Conservation (phyloP, 1,140 invertebrate species). For the Lepidotrigona ventralis region DNA sequence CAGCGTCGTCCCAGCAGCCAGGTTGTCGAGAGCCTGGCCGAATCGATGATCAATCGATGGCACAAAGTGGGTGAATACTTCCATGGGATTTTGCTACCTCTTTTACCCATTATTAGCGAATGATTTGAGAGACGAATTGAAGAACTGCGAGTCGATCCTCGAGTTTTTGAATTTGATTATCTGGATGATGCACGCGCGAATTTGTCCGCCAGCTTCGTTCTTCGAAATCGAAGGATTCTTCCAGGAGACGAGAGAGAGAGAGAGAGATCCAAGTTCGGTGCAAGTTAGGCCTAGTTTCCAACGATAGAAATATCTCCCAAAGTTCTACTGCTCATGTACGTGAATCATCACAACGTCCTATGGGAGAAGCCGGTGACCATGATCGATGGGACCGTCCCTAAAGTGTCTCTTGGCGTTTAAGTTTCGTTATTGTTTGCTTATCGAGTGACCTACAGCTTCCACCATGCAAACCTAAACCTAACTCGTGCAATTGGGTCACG, state of each 20-base stretch:
- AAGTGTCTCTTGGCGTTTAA: background rate
- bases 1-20: background rate
- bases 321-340: background rate
- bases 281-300: background rate
- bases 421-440: background rate
- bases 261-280: background rate
- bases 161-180: too few relatives aligned
- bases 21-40: background rate
- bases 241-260: too few relatives aligned
- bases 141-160: too few relatives aligned
- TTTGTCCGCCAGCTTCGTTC: too few relatives aligned
- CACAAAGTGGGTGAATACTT: background rate
- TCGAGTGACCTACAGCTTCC: background rate
- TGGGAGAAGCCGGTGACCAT: background rate
- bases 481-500: background rate
- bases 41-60: background rate
- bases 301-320: background rate
- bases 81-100: too few relatives aligned
- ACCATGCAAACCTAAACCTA: background rate
- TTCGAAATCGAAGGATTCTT: too few relatives aligned
- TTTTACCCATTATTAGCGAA: too few relatives aligned
- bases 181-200: too few relatives aligned
- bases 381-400: background rate
- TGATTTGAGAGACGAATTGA: too few relatives aligned
- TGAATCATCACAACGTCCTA: background rate